These are phyloP conservation scores for Drosophila sproati DNA, from an alignment of 1,140 invertebrate genomes.

Conservation along the genomic window DNA sequence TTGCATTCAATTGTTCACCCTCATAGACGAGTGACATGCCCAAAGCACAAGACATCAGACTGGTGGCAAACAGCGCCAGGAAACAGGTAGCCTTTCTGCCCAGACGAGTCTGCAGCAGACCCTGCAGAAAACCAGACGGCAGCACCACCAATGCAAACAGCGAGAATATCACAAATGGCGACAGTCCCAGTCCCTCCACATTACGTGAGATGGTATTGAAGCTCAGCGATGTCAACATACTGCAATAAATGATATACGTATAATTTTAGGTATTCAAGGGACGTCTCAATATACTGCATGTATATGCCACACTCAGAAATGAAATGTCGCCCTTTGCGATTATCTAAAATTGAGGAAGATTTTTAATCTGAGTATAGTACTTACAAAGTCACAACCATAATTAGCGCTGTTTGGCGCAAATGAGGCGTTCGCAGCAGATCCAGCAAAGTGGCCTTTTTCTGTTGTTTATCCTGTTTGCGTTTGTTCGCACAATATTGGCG, in stretches of 20 bases:
- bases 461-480: constrained; percentile 55
- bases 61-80: constrained; percentile 55
- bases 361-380: constrained; percentile 12
- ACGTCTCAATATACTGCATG: too few species aligned
- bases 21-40: constrained; percentile 61
- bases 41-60: constrained; percentile 71
- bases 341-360: neutral
- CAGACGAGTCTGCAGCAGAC: constrained; percentile 61
- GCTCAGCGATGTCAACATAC: constrained; percentile 64
- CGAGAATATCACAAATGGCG: constrained; percentile 75
- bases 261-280: neutral
- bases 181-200: constrained; percentile 65
- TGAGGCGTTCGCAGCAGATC: constrained; percentile 59
- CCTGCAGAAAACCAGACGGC: constrained; percentile 63
- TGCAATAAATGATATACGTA: constrained; percentile 25
- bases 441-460: constrained; percentile 51
- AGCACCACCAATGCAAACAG: constrained; percentile 63
- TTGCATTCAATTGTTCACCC: constrained; percentile 50
- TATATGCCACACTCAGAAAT: too few species aligned
- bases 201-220: constrained; percentile 69
- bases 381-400: constrained; percentile 62
- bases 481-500: constrained; percentile 58
- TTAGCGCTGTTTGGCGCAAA: constrained; percentile 48
- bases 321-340: too few species aligned
- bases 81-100: constrained; percentile 67